These are phyloP conservation scores for Cantharis flavilabris DNA, from an alignment of 2,888 invertebrate genomes.

Conservation along the genomic window DNA sequence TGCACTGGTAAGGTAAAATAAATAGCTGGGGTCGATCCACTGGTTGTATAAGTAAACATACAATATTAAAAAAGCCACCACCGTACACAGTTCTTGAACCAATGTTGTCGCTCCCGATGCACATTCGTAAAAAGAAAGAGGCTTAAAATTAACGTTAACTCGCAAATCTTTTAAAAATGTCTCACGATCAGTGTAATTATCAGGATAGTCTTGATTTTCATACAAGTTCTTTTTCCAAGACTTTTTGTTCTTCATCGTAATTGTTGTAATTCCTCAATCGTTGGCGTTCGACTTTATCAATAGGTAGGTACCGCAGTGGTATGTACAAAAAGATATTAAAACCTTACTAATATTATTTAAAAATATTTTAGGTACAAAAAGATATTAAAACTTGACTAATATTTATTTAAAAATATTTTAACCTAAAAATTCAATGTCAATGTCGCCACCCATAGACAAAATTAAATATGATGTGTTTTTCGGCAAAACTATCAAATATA, in stretches of 20 bases:
- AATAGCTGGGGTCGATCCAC: constrained; percentile 65
- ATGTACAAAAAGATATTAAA: background rate
- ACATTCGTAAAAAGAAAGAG: constrained; percentile 72
- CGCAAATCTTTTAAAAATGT: constrained; percentile 83
- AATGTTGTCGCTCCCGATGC: constrained; percentile 77
- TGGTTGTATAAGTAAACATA: constrained; percentile 76
- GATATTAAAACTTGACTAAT: background rate
- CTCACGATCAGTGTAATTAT: constrained; percentile 86
- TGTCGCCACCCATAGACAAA: background rate
- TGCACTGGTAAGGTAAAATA: constrained; percentile 63
- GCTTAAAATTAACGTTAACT: constrained; percentile 80
- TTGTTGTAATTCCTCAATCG: background rate
- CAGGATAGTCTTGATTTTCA: constrained; percentile 83
- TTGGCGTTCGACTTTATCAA: background rate
- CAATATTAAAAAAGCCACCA: constrained; percentile 72
- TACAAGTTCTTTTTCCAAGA: constrained; percentile 89
- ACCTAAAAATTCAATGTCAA: background rate
- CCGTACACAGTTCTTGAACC: constrained; percentile 78
- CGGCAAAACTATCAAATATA: too few species aligned
- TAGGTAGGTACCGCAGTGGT: background rate
- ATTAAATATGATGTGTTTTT: too few species aligned
- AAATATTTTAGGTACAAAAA: background rate
- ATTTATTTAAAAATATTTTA: background rate
- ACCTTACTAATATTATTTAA: background rate
- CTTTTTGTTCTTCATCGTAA: background rate